Percentiles rank a stretch among this genome's conserved stretches.
phyloP scores from a whole-genome alignment of 2,113 vertebrate species.

The Chamaetylas fuelleborni region DNA sequence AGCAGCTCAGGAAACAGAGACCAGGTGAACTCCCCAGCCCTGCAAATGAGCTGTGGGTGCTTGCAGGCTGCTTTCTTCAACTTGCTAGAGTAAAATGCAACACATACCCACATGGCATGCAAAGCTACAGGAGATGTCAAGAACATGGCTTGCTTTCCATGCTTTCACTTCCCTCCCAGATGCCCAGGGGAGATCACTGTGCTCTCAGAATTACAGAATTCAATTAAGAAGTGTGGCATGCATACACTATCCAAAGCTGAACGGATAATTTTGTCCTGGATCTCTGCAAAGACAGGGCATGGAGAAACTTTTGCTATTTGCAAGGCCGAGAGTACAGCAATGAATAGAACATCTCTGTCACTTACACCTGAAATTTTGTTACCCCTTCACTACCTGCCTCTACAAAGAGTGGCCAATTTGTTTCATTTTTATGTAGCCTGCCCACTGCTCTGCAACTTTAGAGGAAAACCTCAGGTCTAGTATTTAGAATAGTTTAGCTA shows the following conservation, averaged over 20 bases:
- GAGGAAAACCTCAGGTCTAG: not conserved
- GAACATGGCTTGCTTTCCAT: fast-evolving
- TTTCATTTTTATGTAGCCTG: not conserved
- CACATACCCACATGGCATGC: fast-evolving
- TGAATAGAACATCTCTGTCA: not conserved
- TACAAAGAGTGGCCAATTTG: fast-evolving
- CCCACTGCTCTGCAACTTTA: not conserved
- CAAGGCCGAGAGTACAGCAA: not conserved
- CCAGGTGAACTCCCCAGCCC: not conserved
- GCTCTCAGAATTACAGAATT: not conserved
- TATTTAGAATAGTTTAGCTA: not conserved
- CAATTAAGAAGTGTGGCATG: not conserved
- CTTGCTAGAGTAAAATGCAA: not conserved
- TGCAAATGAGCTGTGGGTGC: not conserved
- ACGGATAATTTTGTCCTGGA: fast-evolving
- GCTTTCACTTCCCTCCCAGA: not conserved
- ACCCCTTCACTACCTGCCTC: not conserved
- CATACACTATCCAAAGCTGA: not conserved
- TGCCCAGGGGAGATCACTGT: not conserved
- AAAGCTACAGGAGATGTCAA: not conserved
- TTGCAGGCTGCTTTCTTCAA: not conserved
- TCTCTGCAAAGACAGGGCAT: not conserved
- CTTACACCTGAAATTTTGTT: not conserved
- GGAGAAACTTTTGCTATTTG: not conserved
- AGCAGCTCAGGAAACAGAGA: not conserved